Evolutionary conservation across 37 sponge, comb jelly and placozoan species (phyloP).

Genomic region (Theonella swinhoei): DNA sequence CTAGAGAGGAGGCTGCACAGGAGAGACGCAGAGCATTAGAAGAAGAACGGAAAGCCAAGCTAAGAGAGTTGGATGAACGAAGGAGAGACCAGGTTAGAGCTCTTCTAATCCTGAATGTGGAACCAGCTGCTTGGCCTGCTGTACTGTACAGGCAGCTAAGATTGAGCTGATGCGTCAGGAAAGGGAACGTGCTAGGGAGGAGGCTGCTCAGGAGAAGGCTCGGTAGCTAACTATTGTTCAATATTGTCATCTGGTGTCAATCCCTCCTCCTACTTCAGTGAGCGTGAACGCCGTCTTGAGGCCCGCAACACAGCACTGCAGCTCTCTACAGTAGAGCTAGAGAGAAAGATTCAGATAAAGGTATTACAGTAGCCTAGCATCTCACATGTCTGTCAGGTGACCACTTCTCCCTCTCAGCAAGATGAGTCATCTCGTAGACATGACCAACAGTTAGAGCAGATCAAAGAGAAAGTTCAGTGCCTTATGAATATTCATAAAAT

Average conservation of each 20-base stretch:
- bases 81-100: constrained; percentile 51
- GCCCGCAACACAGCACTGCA: constrained; percentile 60
- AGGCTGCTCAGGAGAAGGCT: constrained; percentile 76
- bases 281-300: constrained; percentile 71
- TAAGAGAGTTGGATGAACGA: constrained; percentile 59
- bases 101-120: neutral
- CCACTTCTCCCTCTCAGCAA: constrained; percentile 30
- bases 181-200: constrained; percentile 69
- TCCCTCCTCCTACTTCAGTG: too few relatives aligned
- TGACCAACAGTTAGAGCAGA: constrained; percentile 79
- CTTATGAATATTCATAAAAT: neutral
- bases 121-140: neutral
- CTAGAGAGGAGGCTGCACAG: constrained; percentile 94
- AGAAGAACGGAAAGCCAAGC: constrained; percentile 70
- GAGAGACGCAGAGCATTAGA: constrained; percentile 71
- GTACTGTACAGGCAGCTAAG: constrained; percentile 60
- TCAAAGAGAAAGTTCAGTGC: constrained; percentile 63
- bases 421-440: constrained; percentile 68
- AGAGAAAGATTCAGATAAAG: constrained; percentile 76
- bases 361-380: constrained; percentile 5
- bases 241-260: constrained; percentile 2
- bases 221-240: constrained; percentile 17
- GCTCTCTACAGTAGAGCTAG: constrained; percentile 60
- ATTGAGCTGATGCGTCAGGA: constrained; percentile 59
- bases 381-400: neutral